Conservation (phyloP, 2,113 vertebrate species). For the Felis chaus region DNA sequence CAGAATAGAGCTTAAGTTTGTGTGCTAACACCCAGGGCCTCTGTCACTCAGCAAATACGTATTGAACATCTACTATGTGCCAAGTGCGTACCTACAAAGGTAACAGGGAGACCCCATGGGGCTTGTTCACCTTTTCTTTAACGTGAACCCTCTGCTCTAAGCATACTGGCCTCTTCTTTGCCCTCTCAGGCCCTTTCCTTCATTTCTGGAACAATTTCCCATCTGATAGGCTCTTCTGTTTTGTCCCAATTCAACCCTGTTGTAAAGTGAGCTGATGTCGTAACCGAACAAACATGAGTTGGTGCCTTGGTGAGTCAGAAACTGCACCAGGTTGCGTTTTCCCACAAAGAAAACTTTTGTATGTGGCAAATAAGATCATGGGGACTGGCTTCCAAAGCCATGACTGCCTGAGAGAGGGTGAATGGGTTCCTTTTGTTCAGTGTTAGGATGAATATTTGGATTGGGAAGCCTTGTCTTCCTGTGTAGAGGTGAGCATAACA, state of each 20-base stretch:
- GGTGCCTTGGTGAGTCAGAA: background rate
- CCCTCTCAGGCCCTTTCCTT: background rate
- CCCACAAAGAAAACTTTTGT: background rate
- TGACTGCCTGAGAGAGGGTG: background rate
- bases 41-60: background rate
- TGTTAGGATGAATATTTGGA: background rate
- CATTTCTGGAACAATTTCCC: background rate
- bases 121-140: background rate
- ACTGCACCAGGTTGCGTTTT: background rate
- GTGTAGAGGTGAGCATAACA: background rate
- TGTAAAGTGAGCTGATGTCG: background rate
- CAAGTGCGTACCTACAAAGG: background rate
- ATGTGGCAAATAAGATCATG: background rate
- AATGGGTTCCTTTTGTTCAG: background rate
- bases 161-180: background rate
- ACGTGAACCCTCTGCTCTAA: background rate
- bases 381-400: background rate
- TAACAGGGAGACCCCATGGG: background rate
- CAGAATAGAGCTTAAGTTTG: slow-evolving; percentile 1
- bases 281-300: background rate
- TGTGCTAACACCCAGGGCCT: background rate
- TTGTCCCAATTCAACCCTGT: background rate
- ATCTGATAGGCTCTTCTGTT: background rate
- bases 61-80: background rate
- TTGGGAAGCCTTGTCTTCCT: background rate